Percentiles rank a stretch among this genome's conserved stretches.
These are phyloP conservation scores for Bombus sibiricus DNA, from an alignment of 1,140 invertebrate genomes.

Conservation along the genomic window DNA sequence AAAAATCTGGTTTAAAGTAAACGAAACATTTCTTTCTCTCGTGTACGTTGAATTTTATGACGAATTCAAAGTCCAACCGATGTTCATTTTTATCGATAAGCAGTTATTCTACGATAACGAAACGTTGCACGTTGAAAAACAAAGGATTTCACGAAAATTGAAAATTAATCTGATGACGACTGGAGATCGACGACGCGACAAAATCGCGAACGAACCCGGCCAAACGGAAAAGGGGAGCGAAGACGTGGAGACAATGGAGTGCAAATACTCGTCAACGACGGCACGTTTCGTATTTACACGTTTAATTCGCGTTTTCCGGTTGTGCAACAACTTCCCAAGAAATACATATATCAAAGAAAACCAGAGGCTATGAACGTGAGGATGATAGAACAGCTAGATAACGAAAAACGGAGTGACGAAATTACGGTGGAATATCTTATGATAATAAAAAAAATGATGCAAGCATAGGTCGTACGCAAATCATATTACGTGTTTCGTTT, in stretches of 20 bases:
- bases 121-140: background rate
- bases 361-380: background rate
- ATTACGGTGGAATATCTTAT: background rate
- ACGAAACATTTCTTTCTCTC: background rate
- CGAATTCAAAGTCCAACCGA: slow-evolving; percentile 31
- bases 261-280: slow-evolving; percentile 21
- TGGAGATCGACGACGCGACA: background rate
- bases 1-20: background rate
- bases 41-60: background rate
- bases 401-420: background rate
- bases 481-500: background rate
- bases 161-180: too few relatives aligned
- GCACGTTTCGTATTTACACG: slow-evolving; percentile 3
- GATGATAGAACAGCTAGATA: background rate
- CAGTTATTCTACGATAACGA: slow-evolving; percentile 34
- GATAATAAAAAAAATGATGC: background rate
- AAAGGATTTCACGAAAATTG: slow-evolving; percentile 6
- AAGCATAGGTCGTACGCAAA: background rate
- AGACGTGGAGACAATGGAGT: slow-evolving; percentile 9
- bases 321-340: slow-evolving; percentile 4
- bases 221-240: background rate
- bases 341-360: background rate
- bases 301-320: slow-evolving; percentile 27
- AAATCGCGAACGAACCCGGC: background rate
- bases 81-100: slow-evolving; percentile 39